Evolutionary conservation across 2,797 vertebrate species (phyloP).

Genomic region (Staurois parvus): DNA sequence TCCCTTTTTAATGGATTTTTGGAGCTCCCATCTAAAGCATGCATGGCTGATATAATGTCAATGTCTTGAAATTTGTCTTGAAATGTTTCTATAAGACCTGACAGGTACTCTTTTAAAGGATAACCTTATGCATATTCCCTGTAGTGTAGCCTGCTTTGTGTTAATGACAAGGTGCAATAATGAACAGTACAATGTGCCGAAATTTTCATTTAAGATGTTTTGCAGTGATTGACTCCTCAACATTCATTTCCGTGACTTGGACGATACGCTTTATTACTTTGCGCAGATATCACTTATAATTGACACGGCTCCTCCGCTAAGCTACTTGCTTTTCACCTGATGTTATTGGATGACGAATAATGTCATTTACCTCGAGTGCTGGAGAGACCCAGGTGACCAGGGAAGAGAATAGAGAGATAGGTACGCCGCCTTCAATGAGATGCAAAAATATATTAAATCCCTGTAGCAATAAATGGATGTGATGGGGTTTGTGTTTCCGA

Average conservation of each 20-base stretch:
- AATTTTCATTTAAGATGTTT: constrained; percentile 58
- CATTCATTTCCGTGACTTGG: constrained; percentile 46
- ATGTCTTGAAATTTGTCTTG: too few relatives aligned
- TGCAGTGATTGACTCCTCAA: constrained; percentile 56
- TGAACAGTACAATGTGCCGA: constrained; percentile 51
- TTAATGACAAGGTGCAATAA: constrained; percentile 59
- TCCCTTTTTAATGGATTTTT: too few relatives aligned
- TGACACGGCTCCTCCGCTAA: constrained; percentile 54
- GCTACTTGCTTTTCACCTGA: constrained; percentile 56
- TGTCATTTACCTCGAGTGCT: constrained; percentile 60
- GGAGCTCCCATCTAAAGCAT: too few relatives aligned
- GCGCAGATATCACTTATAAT: constrained; percentile 59
- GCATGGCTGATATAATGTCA: too few relatives aligned
- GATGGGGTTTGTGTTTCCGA: constrained; percentile 55
- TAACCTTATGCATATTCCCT: constrained; percentile 32
- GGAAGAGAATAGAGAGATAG: constrained; percentile 47
- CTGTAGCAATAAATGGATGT: constrained; percentile 57
- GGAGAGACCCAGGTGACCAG: constrained; percentile 59
- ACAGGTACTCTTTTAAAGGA: neutral
- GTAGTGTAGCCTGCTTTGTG: constrained; percentile 21
- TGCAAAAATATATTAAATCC: constrained; percentile 62
- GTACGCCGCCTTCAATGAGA: constrained; percentile 55
- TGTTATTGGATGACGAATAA: constrained; percentile 61
- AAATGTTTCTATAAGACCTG: neutral
- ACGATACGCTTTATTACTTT: constrained; percentile 58